Percentiles rank a stretch among this genome's conserved stretches.
phyloP scores from a whole-genome alignment of 2,888 invertebrate genomes.

The Phymatocera aterrima region DNA sequence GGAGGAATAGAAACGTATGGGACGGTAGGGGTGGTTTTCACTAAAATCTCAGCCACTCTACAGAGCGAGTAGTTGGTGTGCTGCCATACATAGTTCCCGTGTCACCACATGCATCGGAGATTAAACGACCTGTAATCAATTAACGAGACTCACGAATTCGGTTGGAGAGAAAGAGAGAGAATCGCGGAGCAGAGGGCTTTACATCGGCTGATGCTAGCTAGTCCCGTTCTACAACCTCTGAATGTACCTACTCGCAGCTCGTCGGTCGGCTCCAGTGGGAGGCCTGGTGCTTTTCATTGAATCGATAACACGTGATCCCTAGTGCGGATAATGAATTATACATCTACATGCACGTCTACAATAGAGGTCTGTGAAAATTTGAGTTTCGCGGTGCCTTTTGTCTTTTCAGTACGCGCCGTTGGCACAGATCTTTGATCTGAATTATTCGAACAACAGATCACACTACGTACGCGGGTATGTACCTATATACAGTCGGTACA shows the following conservation, averaged over 20 bases:
- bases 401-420: constrained; percentile 11
- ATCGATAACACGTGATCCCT: constrained; percentile 35
- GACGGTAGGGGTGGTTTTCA: not conserved
- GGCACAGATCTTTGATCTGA: constrained; percentile 18
- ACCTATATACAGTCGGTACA: no score
- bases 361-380: not conserved
- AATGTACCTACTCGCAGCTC: no score
- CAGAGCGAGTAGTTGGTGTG: constrained; percentile 2
- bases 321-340: constrained; percentile 26
- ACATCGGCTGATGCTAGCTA: no score
- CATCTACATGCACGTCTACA: not conserved
- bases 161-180: not conserved
- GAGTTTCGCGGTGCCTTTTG: constrained; percentile 10
- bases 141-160: constrained; percentile 22
- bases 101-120: constrained; percentile 31
- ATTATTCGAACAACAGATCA: constrained; percentile 30
- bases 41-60: constrained; percentile 3
- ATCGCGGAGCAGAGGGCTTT: constrained; percentile 1
- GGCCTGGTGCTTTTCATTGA: constrained; percentile 29
- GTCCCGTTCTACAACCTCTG: not conserved
- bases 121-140: constrained; percentile 39
- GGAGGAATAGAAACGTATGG: not conserved
- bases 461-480: not conserved
- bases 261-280: not conserved
- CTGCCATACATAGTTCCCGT: not conserved